These are phyloP conservation scores for Nasonovia ribisnigri DNA, from an alignment of 2,888 invertebrate species.

Conservation along the genomic window DNA sequence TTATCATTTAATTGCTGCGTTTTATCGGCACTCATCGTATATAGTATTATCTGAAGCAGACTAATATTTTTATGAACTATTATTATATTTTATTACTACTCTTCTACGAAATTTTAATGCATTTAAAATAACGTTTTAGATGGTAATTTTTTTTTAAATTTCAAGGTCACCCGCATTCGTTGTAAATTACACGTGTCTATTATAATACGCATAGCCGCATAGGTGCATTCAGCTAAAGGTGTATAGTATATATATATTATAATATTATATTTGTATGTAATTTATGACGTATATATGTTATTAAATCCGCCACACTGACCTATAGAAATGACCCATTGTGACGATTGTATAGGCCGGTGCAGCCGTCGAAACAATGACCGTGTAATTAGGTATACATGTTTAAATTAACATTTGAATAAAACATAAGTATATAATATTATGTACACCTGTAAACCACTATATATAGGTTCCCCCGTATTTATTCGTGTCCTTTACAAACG, in stretches of 20 bases:
- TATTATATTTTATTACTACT: neutral
- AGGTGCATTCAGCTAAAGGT: neutral
- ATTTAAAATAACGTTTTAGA: neutral
- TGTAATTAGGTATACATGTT: slow-evolving; percentile 41
- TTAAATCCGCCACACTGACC: slow-evolving; percentile 42
- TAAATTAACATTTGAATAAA: slow-evolving; percentile 49
- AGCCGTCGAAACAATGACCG: slow-evolving; percentile 47
- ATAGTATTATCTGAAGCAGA: neutral
- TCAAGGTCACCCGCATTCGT: neutral
- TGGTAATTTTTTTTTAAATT: neutral
- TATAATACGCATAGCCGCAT: neutral
- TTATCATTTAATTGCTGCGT: neutral
- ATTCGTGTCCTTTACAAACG: slow-evolving; percentile 6
- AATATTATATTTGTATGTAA: neutral
- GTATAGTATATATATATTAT: neutral
- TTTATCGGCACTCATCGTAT: neutral
- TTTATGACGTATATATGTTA: neutral
- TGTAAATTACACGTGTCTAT: slow-evolving; percentile 20
- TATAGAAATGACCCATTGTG: slow-evolving; percentile 35
- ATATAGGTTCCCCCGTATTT: neutral
- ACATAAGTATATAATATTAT: neutral
- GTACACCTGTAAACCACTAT: neutral
- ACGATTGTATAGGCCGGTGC: neutral
- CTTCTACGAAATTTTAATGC: neutral
- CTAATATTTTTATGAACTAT: neutral